A percentile compares a stretch with the other conserved stretches of the same genome.
Evolutionary conservation across 2,888 invertebrate genomes (phyloP).

Genomic region (Romanomermis culicivorax): DNA sequence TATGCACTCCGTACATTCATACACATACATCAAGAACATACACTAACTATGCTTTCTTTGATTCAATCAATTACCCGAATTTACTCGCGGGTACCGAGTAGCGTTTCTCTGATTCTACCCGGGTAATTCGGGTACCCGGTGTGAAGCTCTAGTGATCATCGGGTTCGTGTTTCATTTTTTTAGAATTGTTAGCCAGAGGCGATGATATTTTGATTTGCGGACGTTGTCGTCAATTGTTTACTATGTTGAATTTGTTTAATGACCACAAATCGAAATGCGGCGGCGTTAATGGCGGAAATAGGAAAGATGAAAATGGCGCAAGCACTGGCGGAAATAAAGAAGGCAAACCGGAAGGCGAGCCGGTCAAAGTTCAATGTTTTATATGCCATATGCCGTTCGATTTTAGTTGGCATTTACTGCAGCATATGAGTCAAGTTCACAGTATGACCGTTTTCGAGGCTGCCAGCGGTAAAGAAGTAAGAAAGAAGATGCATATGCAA

Average conservation of each 20-base stretch:
- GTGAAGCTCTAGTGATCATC: no score
- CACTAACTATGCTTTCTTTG: no score
- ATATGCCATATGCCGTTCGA: conserved; percentile 18
- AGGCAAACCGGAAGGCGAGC: conserved; percentile 15
- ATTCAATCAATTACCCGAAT: no score
- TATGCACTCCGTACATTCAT: no score
- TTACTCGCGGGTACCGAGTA: no score
- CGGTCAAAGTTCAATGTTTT: conserved; percentile 18
- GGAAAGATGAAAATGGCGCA: no score
- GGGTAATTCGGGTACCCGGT: no score
- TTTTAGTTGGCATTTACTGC: conserved; percentile 18
- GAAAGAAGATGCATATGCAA: no score
- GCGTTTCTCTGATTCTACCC: no score
- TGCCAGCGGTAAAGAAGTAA: background rate
- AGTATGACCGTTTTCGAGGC: conserved; percentile 12
- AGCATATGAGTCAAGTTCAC: conserved; percentile 23
- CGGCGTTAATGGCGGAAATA: background rate
- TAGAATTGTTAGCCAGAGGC: background rate
- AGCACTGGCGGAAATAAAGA: no score
- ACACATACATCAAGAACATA: no score
- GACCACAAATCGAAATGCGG: conserved; percentile 40
- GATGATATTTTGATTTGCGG: conserved; percentile 55
- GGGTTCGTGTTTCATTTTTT: no score
- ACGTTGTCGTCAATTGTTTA: conserved; percentile 50
- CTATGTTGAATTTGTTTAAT: conserved; percentile 45